Conservation (phyloP, 1,140 invertebrate genomes). For the Aphelenchoides avenae region DNA sequence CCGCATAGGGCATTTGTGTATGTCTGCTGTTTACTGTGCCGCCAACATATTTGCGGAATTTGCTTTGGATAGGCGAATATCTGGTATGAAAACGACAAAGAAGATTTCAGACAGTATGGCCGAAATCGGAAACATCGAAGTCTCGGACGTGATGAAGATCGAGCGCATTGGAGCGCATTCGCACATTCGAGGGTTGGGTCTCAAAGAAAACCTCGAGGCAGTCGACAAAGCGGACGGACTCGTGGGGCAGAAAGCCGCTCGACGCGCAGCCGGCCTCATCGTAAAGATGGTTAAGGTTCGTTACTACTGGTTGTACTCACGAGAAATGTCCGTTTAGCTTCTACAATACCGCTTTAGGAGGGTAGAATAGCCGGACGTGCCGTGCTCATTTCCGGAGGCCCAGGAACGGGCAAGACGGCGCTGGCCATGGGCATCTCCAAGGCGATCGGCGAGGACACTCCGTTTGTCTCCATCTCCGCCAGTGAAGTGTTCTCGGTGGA, state of each 20-base stretch:
- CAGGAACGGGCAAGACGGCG: conserved; percentile 77
- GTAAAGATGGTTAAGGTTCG: conserved; percentile 85
- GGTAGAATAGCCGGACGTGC: conserved; percentile 94
- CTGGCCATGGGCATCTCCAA: conserved; percentile 73
- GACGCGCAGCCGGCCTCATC: conserved; percentile 86
- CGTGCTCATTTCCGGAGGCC: conserved; percentile 89
- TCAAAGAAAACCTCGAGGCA: conserved; percentile 87
- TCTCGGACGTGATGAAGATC: conserved; percentile 36
- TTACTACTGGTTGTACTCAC: not conserved
- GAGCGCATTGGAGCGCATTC: conserved; percentile 77
- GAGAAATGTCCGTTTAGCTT: conserved; percentile 25
- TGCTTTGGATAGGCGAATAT: too few species aligned
- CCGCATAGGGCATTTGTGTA: too few species aligned
- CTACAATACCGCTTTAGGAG: conserved; percentile 65
- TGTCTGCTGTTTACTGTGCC: too few species aligned
- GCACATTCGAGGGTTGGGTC: conserved; percentile 89
- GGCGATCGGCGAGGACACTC: conserved; percentile 85
- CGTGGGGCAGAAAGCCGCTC: conserved; percentile 88
- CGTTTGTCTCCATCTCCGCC: conserved; percentile 94
- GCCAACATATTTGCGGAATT: too few species aligned
- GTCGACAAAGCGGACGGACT: conserved; percentile 88
- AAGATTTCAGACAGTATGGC: conserved; percentile 9
- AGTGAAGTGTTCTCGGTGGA: conserved; percentile 95
- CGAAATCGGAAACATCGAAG: conserved; percentile 40
- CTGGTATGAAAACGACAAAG: not conserved